Base-by-base conservation (phyloP, 2,888 invertebrate genomes). In the Hermaeophaga mercurialis region DNA sequence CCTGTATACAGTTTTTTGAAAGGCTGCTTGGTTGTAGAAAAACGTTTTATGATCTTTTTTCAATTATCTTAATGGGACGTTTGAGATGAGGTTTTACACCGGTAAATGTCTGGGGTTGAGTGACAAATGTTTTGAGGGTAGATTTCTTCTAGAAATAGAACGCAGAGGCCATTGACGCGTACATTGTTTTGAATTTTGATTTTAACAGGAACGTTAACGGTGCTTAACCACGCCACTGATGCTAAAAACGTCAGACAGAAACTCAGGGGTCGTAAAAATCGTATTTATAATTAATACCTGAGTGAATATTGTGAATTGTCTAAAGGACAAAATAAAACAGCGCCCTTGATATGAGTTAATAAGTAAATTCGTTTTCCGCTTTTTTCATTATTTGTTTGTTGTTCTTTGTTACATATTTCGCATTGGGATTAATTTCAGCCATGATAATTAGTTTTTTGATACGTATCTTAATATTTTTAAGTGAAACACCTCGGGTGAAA, bases 1-100 rank as follows among this genome's bases (percentile, higher is more conserved):
- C 11, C 31, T 31, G 31, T 31, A 31, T 8, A 31, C 3, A 4
- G 11, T 31, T 31, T 9, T 28, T 3, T 22, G 22, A 22, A 5
- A 9, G 11, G 31, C 9, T 17, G 15, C 6, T 1, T 3, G 36
- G 19, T 24, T 3, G 24, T 43, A 12, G 43, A 44, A 49, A 55
- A 55, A 33, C 55, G 55, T 48, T 48, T 55, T 55, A 56, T 33
- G 50, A 39, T 33, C 38, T 31, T 38, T 50, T 49, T 56, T 49
- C 50, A 56, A 56, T 56, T 56, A 56, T 49, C 38, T 56, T 43
- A 56, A 56, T 56, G 56, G 56, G 34, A 26, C 38, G 49, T 56
- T 45, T 39, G 38, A 41, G 36, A 43, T 43, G 48, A 24, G 55
- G 48, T 48, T 55, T 49, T 24, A 36, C 55, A 50, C 50, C 41